Base-by-base conservation (phyloP, 1,140 invertebrate genomes). In the Aphelenchoides fujianensis region DNA sequence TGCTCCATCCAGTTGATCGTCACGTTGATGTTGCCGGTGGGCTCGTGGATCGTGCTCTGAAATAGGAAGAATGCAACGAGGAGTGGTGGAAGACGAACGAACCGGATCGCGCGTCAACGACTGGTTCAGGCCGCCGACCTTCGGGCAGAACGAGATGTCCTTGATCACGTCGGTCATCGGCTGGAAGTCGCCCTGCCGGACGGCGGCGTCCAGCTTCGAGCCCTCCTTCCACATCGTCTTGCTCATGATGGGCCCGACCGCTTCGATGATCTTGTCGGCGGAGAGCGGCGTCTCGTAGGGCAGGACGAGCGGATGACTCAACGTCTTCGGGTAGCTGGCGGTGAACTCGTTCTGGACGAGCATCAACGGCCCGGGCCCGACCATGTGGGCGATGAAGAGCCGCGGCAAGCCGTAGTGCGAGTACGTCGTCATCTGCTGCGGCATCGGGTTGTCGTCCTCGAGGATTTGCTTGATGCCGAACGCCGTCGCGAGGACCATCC, bases 351-450 rank as follows among this genome's bases (percentile, higher is more conserved):
- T 67, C 1, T 68, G 1, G n/a, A 74, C 54, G 28, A 54, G 57
- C 7, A 62, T 54, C 34, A 48, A 23, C 2, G 71, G 71, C 12
- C 71, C 71, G 12, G 5, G 0, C 23, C 41, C 30, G n/a, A 57
- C 19, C 2, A 71, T 28, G 35, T 78, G 77, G 9, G 75, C 74
- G 35, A 73, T 71, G n/a, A 75, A 70, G 28, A 23, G 41, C 1
- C 63, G 63, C n/a, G 28, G 28, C 31, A 9, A 35, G 12, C 5
- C 5, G 19, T 7, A 59, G 34, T 9, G 1, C 32, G 32, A 19
- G 7, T 66, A 66, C 23, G 23, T 36, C 2, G 16, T 30, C n/a
- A n/a, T n/a, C 59, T n/a, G n/a, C 27, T 36, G 16, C 0, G 12
- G 16, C 1, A 30, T 16, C 1, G 53, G n/a, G 0, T 27, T 12